phyloP scores from a whole-genome alignment of 2,797 vertebrate species.

The Enteromius trimaculatus region DNA sequence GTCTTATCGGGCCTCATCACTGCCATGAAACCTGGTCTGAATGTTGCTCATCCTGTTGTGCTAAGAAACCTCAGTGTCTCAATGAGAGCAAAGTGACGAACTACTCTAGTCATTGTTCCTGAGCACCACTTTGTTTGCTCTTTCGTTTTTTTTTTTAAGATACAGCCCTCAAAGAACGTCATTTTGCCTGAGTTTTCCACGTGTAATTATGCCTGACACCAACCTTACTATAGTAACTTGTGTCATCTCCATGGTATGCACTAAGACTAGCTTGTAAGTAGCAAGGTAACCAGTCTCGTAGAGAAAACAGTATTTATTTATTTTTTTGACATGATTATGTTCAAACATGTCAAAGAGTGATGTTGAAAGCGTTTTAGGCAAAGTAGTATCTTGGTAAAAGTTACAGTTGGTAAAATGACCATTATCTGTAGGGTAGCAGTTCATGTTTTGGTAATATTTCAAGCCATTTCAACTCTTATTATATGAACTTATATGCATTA shows the following conservation, averaged over 20 bases:
- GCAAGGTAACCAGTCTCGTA: background rate
- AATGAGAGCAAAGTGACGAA: conserved; percentile 58
- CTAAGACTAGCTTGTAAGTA: conserved; percentile 13
- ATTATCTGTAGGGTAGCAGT: background rate
- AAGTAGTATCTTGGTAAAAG: background rate
- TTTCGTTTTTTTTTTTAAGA: background rate
- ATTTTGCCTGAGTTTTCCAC: background rate
- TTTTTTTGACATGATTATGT: background rate
- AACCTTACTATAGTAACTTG: conserved; percentile 26
- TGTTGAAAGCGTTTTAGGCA: background rate
- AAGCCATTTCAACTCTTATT: background rate
- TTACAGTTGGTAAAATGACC: background rate
- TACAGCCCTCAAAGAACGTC: background rate
- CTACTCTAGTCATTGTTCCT: background rate
- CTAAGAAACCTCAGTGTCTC: conserved; percentile 46
- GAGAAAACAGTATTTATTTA: conserved; percentile 7
- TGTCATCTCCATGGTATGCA: conserved; percentile 12
- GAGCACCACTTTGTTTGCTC: background rate
- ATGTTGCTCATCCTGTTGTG: conserved; percentile 69
- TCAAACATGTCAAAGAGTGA: background rate
- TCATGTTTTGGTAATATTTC: conserved; percentile 2
- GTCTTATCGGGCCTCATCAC: conserved; percentile 61
- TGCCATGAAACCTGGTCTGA: conserved; percentile 61
- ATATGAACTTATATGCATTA: background rate
- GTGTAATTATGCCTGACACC: conserved; percentile 29